These are phyloP conservation scores for Xenopus laevis DNA, from an alignment of 2,113 vertebrate genomes.

Conservation along the genomic window DNA sequence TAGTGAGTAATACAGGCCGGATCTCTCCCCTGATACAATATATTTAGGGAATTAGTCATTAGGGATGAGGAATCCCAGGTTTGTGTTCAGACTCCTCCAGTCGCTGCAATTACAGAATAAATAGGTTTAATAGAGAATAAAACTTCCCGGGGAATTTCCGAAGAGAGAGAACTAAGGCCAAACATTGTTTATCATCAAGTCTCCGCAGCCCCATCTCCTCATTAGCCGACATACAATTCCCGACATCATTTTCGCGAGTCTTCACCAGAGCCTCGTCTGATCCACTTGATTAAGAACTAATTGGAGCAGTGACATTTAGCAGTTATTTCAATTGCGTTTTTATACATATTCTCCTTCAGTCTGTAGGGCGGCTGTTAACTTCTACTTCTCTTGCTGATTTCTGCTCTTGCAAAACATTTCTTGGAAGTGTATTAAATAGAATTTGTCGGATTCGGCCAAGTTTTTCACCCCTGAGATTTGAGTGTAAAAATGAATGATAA, in stretches of 20 bases:
- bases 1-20: neutral
- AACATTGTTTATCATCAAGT: neutral
- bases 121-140: neutral
- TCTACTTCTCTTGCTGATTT: neutral
- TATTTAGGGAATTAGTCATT: neutral
- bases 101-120: neutral
- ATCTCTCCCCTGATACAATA: neutral
- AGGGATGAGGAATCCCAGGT: neutral
- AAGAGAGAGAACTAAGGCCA: constrained; percentile 3
- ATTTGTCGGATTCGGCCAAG: too few relatives aligned
- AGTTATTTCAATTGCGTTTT: neutral
- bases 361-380: neutral
- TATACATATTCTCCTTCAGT: neutral
- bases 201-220: constrained; percentile 1
- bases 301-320: constrained; percentile 15
- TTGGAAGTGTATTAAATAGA: too few relatives aligned
- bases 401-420: too few relatives aligned
- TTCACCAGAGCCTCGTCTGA: neutral
- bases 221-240: constrained; percentile 8
- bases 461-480: too few relatives aligned
- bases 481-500: too few relatives aligned
- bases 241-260: neutral
- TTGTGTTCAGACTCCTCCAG: neutral
- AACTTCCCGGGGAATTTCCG: neutral
- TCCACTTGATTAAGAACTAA: constrained; percentile 34